Evolutionary conservation across 2,113 vertebrate species (phyloP).

Genomic region (Podiceps cristatus): DNA sequence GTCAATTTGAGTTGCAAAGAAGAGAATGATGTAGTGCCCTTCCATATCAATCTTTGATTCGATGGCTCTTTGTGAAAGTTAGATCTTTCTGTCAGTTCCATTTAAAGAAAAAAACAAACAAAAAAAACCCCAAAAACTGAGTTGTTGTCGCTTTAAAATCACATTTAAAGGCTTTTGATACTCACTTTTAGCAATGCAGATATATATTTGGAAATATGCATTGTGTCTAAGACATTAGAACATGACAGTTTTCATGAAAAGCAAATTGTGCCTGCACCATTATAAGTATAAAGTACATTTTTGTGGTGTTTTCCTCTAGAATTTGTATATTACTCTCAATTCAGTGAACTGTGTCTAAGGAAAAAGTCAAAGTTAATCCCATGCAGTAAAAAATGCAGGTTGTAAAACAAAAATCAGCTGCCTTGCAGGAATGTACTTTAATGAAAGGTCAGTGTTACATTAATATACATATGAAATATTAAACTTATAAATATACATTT

Average conservation of each 20-base stretch:
- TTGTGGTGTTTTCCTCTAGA: background rate
- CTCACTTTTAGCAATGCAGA: background rate
- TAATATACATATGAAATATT: background rate
- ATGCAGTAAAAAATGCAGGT: background rate
- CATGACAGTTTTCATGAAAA: background rate
- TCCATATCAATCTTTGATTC: background rate
- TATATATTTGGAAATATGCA: background rate
- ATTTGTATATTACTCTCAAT: background rate
- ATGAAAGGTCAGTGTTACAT: background rate
- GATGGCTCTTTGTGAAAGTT: background rate
- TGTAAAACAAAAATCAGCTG: background rate
- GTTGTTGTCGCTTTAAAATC: background rate
- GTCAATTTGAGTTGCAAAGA: background rate
- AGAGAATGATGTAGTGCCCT: background rate
- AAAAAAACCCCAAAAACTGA: background rate
- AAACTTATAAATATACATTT: background rate
- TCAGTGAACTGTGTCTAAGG: background rate
- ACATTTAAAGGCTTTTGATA: background rate
- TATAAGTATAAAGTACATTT: background rate
- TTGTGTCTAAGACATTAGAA: background rate
- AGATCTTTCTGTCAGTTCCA: background rate
- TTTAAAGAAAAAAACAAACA: background rate
- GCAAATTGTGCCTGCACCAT: background rate
- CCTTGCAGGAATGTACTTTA: conserved; percentile 2
- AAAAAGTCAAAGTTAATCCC: background rate